Conservation (phyloP, 1,140 invertebrate genomes). For the Drosophila lini region DNA sequence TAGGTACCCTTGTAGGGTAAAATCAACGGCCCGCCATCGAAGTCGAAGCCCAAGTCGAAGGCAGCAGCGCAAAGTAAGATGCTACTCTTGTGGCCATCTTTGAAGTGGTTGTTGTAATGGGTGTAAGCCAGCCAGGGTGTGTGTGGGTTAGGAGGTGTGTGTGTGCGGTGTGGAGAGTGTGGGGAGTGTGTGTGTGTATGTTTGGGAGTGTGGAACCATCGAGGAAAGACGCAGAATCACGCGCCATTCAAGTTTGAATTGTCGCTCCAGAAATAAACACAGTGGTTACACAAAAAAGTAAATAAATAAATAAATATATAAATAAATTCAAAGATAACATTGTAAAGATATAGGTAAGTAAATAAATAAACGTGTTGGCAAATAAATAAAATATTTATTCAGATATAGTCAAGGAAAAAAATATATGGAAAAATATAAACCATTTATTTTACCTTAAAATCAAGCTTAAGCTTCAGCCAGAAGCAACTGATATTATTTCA, state of each 20-base stretch:
- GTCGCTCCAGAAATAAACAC: conserved; percentile 58
- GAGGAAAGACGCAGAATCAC: conserved; percentile 68
- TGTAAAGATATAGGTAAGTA: no score
- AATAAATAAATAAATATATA: background rate
- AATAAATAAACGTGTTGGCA: background rate
- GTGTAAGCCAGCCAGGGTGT: conserved; percentile 32
- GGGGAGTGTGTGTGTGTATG: conserved; percentile 19
- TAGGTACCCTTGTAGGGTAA: conserved; percentile 36
- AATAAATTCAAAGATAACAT: background rate
- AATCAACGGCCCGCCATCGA: conserved; percentile 73
- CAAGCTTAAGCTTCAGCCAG: no score
- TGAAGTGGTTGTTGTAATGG: conserved; percentile 78
- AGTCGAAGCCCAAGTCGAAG: conserved; percentile 63
- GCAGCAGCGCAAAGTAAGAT: conserved; percentile 71
- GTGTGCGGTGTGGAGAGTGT: conserved; percentile 16
- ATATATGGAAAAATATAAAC: background rate
- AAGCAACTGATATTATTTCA: background rate
- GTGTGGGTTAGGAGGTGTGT: conserved; percentile 12
- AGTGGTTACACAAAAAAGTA: conserved; percentile 25
- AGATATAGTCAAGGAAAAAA: background rate
- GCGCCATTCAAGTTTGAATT: conserved; percentile 75
- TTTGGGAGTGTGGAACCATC: conserved; percentile 32
- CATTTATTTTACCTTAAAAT: background rate
- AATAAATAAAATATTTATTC: background rate
- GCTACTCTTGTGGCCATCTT: conserved; percentile 81